phyloP scores from a whole-genome alignment of 2,888 invertebrate genomes.

The Nomada lathburiana region DNA sequence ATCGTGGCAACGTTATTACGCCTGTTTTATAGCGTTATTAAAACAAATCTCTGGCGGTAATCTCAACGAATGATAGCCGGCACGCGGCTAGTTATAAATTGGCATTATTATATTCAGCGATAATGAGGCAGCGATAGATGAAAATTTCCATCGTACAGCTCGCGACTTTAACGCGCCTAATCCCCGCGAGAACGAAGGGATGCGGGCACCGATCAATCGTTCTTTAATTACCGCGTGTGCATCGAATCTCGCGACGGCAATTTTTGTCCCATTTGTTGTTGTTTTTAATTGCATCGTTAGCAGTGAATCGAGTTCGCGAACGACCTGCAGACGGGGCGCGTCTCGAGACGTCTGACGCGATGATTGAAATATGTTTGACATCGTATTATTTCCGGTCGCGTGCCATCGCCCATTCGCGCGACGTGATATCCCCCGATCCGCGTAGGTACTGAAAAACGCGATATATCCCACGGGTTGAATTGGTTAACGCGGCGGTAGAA shows the following conservation, averaged over 20 bases:
- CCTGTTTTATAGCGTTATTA: constrained; percentile 22
- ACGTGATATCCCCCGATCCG: constrained; percentile 30
- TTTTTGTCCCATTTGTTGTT: too few relatives aligned
- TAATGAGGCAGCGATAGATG: constrained; percentile 3
- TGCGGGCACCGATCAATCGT: not conserved
- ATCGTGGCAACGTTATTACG: not conserved
- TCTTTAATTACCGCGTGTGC: too few relatives aligned
- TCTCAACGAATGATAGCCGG: constrained; percentile 16
- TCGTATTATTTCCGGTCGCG: constrained; percentile 13
- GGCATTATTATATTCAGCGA: constrained; percentile 13
- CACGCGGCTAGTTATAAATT: constrained; percentile 13
- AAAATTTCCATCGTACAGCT: constrained; percentile 7
- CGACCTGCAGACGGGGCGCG: not conserved
- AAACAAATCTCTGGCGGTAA: constrained; percentile 28
- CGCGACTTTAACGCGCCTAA: not conserved
- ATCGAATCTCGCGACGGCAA: too few relatives aligned
- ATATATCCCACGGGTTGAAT: constrained; percentile 22
- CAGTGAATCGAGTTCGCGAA: not conserved
- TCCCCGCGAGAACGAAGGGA: not conserved
- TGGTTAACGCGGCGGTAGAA: constrained; percentile 18
- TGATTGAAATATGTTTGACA: constrained; percentile 29
- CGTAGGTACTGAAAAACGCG: constrained; percentile 27
- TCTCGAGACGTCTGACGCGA: not conserved
- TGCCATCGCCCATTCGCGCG: constrained; percentile 9
- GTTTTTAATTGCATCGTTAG: constrained; percentile 1